These are phyloP conservation scores for Palloptera scutellata DNA, from an alignment of 2,888 invertebrate species.

Conservation along the genomic window DNA sequence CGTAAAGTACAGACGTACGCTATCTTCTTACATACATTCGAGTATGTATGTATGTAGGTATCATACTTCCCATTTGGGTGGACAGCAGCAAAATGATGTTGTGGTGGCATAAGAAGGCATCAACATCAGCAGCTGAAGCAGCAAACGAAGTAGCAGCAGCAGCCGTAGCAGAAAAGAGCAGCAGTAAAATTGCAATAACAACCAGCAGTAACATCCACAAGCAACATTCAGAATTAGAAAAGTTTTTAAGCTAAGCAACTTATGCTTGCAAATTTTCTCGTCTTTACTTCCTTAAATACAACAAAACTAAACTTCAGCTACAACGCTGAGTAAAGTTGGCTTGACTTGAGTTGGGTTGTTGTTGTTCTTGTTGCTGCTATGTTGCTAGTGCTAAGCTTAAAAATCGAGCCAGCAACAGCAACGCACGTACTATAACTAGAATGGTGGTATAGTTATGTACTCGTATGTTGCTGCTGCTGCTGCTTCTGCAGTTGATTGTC, in stretches of 20 bases:
- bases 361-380: conserved; percentile 8
- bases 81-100: conserved; percentile 19
- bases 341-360: neutral
- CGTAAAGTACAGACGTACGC: too few species aligned
- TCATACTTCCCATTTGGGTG: conserved; percentile 21
- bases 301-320: too few species aligned
- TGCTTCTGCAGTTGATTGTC: conserved; percentile 19
- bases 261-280: conserved; percentile 1
- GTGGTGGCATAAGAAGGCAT: neutral
- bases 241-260: neutral
- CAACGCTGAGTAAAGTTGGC: too few species aligned
- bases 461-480: too few species aligned
- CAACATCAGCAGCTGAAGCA: too few species aligned
- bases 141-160: neutral
- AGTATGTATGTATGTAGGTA: neutral
- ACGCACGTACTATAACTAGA: too few species aligned
- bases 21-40: too few species aligned
- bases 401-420: too few species aligned
- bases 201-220: neutral
- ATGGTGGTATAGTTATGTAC: too few species aligned
- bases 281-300: neutral
- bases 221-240: conserved; percentile 10
- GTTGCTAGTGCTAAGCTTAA: too few species aligned
- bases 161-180: neutral
- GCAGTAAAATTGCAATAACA: too few species aligned